phyloP scores from a whole-genome alignment of 1,140 invertebrate genomes.

The Drosophila bifasciata region DNA sequence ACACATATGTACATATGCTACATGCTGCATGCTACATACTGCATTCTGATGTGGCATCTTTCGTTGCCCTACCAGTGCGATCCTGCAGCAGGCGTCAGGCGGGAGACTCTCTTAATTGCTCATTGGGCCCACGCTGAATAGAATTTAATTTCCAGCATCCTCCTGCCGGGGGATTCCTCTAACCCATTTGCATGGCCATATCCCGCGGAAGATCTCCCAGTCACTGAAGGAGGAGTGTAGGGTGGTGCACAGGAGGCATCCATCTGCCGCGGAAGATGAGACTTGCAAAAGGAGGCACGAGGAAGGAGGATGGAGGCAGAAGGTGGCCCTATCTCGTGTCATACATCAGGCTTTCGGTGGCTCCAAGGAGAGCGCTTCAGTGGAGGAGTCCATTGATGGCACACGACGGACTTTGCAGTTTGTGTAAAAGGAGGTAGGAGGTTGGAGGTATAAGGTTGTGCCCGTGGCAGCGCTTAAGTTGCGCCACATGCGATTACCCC shows the following conservation, averaged over 20 bases:
- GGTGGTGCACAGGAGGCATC: constrained; percentile 10
- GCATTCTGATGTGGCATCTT: constrained; percentile 21
- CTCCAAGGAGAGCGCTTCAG: constrained; percentile 13
- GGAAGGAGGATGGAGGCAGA: constrained; percentile 6
- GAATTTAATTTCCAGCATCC: constrained; percentile 24
- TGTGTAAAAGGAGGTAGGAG: constrained; percentile 20
- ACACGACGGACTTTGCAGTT: constrained; percentile 32
- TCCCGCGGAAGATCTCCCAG: constrained; percentile 29
- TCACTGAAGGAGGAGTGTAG: constrained; percentile 13
- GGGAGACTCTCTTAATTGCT: too few relatives aligned
- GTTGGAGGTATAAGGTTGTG: constrained; percentile 53
- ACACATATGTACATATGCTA: constrained; percentile 21
- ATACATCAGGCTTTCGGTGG: constrained; percentile 57
- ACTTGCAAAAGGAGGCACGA: not conserved
- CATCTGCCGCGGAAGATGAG: constrained; percentile 10
- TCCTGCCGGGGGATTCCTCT: not conserved
- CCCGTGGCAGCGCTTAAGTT: constrained; percentile 65
- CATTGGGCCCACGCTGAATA: constrained; percentile 1
- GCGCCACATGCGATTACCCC: constrained; percentile 78
- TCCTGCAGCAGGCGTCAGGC: too few relatives aligned
- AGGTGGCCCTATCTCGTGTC: constrained; percentile 59
- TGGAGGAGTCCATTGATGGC: constrained; percentile 64
- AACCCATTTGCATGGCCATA: not conserved
- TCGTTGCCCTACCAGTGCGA: constrained; percentile 8
- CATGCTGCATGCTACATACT: too few relatives aligned